Conservation (phyloP, 2,113 vertebrate species). For the Isurus oxyrinchus region DNA sequence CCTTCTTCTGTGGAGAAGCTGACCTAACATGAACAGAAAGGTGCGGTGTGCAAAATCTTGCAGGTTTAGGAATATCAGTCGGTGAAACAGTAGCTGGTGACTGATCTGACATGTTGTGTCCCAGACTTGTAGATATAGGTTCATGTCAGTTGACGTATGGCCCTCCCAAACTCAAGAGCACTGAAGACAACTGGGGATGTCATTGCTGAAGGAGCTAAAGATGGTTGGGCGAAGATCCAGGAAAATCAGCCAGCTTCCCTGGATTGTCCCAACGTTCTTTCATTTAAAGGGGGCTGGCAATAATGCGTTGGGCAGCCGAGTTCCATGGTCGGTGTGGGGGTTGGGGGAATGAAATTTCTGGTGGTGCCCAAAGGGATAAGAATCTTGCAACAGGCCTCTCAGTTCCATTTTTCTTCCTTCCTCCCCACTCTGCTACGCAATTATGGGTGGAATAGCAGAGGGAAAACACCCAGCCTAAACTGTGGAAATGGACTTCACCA, state of each 20-base stretch:
- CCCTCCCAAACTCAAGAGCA: neutral
- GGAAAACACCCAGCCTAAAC: neutral
- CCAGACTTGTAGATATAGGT: neutral
- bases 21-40: conserved; percentile 10
- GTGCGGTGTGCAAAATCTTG: conserved; percentile 10
- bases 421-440: neutral
- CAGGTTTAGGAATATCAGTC: neutral
- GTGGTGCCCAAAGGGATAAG: neutral
- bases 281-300: neutral
- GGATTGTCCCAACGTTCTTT: neutral
- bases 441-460: neutral
- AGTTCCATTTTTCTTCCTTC: neutral
- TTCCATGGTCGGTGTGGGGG: neutral
- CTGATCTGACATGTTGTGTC: neutral
- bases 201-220: neutral
- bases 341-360: neutral
- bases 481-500: neutral
- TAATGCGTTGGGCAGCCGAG: neutral
- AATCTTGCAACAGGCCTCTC: neutral
- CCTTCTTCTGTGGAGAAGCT: conserved; percentile 4
- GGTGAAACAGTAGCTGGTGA: neutral
- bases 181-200: neutral
- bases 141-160: neutral
- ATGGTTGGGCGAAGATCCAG: neutral
- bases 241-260: neutral